Base-by-base conservation (phyloP, 1,140 invertebrate genomes). In the Drosophila neocordata region DNA sequence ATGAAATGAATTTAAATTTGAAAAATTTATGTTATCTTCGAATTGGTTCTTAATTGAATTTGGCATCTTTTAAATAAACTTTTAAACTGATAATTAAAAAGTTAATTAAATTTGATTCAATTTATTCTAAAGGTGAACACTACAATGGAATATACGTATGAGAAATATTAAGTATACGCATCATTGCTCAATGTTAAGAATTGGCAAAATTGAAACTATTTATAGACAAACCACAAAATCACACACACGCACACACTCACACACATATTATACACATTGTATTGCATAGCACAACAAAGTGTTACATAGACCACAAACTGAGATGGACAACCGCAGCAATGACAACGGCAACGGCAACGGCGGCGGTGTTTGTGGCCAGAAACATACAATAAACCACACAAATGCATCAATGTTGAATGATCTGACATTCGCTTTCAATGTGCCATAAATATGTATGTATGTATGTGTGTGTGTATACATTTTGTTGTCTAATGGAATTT, bases 281-380 rank as follows among this genome's bases (percentile, higher is more conserved):
- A 6, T 31, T 31, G 5, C 15, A 15, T 1, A 44, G 1, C 1
- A 13, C 6, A 15, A 48, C 41, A 20, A 3, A 44, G 7, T 18
- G 7, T 18, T 3, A 18, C 4, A 48, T 6, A 20, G 41, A 48
- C 41, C 41, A 48, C 41, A 48, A 48, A 48, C 15, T 15, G 18
- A 48, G 41, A 48, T 15, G 41, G 41, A 48, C 41, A 48, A 48
- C 41, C 41, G 18, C 41, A 48, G 18, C 15, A 44, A 4, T 4
- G 4, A 24, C 24, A 24, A 24, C 4, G 24, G 24, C 24, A 4
- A 24, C 24, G 4, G 24, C 24, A 7, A 6, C 27, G 5, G 27
- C 27, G 27, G 41, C 41, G 41, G 15, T 18, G 41, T 61, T 61
- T 72, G 65, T 41, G 69, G 58, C 37, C 57, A 55, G 15, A 48